phyloP scores from a whole-genome alignment of 2,113 vertebrate genomes.

The Actinemys pallida region DNA sequence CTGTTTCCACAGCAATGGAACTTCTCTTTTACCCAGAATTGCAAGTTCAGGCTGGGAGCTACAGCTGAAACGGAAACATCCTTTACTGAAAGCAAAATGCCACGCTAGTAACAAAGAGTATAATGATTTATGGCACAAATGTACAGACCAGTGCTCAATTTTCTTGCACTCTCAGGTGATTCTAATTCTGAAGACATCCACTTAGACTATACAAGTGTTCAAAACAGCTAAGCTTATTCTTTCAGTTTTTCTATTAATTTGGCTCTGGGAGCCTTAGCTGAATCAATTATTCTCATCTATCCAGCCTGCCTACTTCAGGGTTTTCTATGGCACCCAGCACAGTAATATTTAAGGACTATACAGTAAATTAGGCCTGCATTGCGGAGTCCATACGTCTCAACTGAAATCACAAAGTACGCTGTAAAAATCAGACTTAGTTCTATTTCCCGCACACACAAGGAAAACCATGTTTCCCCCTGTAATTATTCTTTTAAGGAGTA shows the following conservation, averaged over 20 bases:
- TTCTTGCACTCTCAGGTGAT: conserved; percentile 25
- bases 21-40: conserved; percentile 16
- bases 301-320: not conserved
- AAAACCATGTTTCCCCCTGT: not conserved
- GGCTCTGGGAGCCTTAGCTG: not conserved
- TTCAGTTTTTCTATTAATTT: not conserved
- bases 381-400: not conserved
- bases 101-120: not conserved
- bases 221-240: not conserved
- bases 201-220: not conserved
- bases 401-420: not conserved
- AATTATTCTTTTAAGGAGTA: not conserved
- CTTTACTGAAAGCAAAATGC: conserved; percentile 9
- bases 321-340: not conserved
- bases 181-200: conserved; percentile 22
- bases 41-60: conserved; percentile 33
- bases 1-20: conserved; percentile 30
- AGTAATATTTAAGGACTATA: not conserved
- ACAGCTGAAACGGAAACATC: conserved; percentile 45
- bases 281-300: not conserved
- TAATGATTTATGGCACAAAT: conserved; percentile 13
- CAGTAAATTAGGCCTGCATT: not conserved
- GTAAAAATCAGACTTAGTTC: not conserved
- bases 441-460: not conserved
- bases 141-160: not conserved